Evolutionary conservation across 2,113 vertebrate species (phyloP), one percentile per base, ranked within the genome.

Genomic region (Vicugna pacos): DNA sequence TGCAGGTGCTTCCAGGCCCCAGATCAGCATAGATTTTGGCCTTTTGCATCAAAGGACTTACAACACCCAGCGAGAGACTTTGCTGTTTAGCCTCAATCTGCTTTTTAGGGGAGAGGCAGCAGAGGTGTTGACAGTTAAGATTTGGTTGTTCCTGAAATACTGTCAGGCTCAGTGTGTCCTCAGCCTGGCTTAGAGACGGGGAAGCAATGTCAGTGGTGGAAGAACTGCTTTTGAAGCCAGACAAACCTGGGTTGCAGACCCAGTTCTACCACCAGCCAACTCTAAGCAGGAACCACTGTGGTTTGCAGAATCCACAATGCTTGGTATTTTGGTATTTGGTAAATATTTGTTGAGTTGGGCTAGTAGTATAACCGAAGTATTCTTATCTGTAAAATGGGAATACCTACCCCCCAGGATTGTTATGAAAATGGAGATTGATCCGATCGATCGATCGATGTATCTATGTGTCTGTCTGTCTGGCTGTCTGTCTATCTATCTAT

Each of bases 81-180:
- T 91, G 62, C 83, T 91, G 0, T 86, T 65, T 89, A 20, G 46
- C 28, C 26, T 69, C 52, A 42, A 0, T 86, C 19, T 86, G 1
- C 76, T 90, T 93, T 96, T 32, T 96, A 54, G 72, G 15, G 35
- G 7, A 3, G 50, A 67, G 38, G 20, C 26, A 58, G 65, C 14
- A 9, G 16, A 85, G 14, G 14, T 91, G 28, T 69, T 77, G 50
- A 95, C 32, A 58, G n/a, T 88, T 93, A 77, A 87, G 48, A 85
- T 92, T 91, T 79, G n/a, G 38, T 95, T 91, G 65, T 89, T 91
- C 24, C 54, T 95, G 46, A 87, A 79, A 54, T 92, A 35, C 75
- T 75, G 3, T 95, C 46, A 70, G 75, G 20, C 30, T 82, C 13
- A 35, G 10, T 6, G 8, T 87, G 42, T 81, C 76, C 20, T 92